Percentiles rank a stretch among this genome's conserved stretches.
These are phyloP conservation scores for Harpalus rubripes DNA, from an alignment of 2,888 invertebrate genomes.

Conservation along the genomic window DNA sequence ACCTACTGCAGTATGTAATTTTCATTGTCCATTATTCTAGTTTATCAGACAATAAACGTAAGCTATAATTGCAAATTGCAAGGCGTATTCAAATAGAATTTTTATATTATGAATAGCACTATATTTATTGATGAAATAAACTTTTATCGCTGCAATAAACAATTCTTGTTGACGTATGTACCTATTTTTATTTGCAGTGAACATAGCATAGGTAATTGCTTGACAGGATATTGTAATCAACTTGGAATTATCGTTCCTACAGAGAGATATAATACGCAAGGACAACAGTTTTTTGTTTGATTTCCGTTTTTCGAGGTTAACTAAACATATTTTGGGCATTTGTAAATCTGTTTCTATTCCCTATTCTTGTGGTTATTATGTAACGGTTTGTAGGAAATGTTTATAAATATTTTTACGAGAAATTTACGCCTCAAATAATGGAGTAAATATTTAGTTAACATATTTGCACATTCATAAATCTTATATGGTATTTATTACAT, in stretches of 20 bases:
- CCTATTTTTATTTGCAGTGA: constrained; percentile 1
- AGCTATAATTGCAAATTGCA: not conserved
- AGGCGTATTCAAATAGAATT: constrained; percentile 2
- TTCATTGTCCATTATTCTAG: not conserved
- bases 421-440: not conserved
- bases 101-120: not conserved
- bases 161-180: not conserved
- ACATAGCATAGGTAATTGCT: not conserved
- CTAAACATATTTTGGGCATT: not conserved
- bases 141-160: not conserved
- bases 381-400: not conserved
- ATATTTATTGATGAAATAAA: constrained; percentile 2
- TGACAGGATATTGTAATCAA: not conserved
- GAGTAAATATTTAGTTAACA: not conserved
- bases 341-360: not conserved
- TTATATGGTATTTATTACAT: not conserved
- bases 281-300: not conserved
- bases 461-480: not conserved
- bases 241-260: not conserved
- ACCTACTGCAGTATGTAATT: not conserved
- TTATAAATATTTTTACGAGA: not conserved
- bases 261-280: not conserved
- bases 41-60: not conserved
- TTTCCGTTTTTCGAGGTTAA: not conserved
- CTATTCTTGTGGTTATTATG: not conserved